These are phyloP conservation scores for Gymnorhina tibicen DNA, from an alignment of 2,113 vertebrate genomes.

Conservation along the genomic window DNA sequence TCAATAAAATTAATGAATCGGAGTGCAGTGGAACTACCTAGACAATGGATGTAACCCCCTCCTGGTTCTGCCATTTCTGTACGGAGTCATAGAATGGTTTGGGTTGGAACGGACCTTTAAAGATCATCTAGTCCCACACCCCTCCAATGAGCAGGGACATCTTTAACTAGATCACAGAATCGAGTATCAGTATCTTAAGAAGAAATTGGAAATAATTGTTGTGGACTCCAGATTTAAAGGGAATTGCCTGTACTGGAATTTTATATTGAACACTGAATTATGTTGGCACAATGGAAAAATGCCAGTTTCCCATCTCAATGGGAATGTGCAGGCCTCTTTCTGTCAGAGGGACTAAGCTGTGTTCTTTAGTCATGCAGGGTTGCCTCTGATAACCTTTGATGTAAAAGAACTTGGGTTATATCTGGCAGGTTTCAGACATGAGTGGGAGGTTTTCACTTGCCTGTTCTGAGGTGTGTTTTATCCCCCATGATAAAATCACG, in stretches of 20 bases:
- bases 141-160: neutral
- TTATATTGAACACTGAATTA: neutral
- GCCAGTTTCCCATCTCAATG: neutral
- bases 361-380: neutral
- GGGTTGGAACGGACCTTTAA: neutral
- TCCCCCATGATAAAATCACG: neutral
- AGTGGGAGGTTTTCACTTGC: neutral
- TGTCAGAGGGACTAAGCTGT: neutral
- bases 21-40: neutral
- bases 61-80: neutral
- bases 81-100: neutral
- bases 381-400: neutral
- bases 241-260: neutral
- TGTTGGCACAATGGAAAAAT: neutral
- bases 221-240: neutral
- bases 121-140: neutral
- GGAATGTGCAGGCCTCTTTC: neutral
- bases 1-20: constrained; percentile 2
- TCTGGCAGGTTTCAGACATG: neutral
- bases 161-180: neutral
- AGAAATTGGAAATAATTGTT: neutral
- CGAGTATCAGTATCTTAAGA: neutral
- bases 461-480: neutral
- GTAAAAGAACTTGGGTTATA: neutral
- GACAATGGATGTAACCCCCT: neutral